Evolutionary conservation across 2,888 invertebrate genomes (phyloP).

Genomic region (Poecilobothrus nobilitatus): DNA sequence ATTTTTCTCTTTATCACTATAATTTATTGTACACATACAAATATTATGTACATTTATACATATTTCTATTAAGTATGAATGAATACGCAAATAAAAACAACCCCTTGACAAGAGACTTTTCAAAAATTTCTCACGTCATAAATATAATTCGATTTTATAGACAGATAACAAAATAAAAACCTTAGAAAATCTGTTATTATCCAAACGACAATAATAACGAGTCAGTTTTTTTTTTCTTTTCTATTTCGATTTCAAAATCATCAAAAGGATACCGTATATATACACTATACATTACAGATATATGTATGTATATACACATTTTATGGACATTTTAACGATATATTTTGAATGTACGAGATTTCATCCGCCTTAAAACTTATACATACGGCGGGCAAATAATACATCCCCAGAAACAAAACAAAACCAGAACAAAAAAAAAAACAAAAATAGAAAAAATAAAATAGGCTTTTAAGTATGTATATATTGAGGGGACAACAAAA

Average conservation of each 20-base stretch:
- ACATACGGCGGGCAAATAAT: not conserved
- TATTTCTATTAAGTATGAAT: too few species aligned
- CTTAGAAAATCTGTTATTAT: too few species aligned
- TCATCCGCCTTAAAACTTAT: not conserved
- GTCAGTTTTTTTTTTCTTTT: too few species aligned
- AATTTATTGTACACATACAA: too few species aligned
- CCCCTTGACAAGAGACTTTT: not conserved
- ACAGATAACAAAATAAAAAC: not conserved
- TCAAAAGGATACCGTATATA: not conserved
- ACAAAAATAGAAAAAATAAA: too few species aligned
- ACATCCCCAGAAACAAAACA: not conserved
- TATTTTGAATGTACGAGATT: not conserved
- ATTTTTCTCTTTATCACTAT: not conserved
- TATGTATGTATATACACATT: not conserved
- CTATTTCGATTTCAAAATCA: too few species aligned
- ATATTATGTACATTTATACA: too few species aligned
- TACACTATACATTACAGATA: not conserved
- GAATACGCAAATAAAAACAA: not conserved
- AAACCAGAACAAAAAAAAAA: too few species aligned
- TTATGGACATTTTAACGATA: not conserved
- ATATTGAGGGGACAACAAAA: not conserved
- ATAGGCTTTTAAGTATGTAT: not conserved
- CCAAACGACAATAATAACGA: too few species aligned
- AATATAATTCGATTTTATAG: not conserved
- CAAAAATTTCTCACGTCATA: not conserved